Evolutionary conservation across 2,888 invertebrate species (phyloP).

Genomic region (Agrochola litura): DNA sequence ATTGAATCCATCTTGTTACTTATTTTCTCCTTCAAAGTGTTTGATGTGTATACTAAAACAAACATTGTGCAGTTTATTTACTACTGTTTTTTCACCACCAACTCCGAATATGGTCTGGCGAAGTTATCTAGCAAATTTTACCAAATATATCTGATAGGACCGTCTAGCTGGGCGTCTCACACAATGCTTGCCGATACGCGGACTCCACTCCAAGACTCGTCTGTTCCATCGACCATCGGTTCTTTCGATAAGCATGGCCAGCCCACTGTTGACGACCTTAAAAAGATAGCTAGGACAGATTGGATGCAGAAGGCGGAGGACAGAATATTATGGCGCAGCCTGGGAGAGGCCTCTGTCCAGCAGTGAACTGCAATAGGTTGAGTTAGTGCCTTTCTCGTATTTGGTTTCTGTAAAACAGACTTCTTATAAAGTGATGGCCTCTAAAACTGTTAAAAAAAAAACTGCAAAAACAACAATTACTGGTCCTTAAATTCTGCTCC

Average conservation of each 20-base stretch:
- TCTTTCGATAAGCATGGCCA: neutral
- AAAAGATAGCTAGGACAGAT: neutral
- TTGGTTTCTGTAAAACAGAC: neutral
- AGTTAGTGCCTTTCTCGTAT: neutral
- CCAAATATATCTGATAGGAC: neutral
- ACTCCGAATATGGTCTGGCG: too few relatives aligned
- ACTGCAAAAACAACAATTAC: neutral
- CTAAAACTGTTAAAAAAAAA: neutral
- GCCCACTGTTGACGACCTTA: neutral
- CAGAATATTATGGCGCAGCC: neutral
- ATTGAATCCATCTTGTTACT: neutral
- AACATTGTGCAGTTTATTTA: neutral
- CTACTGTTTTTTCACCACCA: too few relatives aligned
- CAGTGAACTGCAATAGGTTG: neutral
- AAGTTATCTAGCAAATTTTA: neutral
- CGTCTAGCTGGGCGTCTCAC: neutral
- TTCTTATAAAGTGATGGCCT: neutral
- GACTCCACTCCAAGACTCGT: neutral
- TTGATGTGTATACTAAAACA: neutral
- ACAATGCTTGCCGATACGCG: neutral
- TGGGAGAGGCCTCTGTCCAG: neutral
- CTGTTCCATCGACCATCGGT: neutral
- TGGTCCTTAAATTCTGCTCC: slow-evolving; percentile 11
- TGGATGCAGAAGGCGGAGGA: neutral
- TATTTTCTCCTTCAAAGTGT: neutral